Evolutionary conservation across 1,140 invertebrate genomes (phyloP).

Genomic region (Bombus waltoni): DNA sequence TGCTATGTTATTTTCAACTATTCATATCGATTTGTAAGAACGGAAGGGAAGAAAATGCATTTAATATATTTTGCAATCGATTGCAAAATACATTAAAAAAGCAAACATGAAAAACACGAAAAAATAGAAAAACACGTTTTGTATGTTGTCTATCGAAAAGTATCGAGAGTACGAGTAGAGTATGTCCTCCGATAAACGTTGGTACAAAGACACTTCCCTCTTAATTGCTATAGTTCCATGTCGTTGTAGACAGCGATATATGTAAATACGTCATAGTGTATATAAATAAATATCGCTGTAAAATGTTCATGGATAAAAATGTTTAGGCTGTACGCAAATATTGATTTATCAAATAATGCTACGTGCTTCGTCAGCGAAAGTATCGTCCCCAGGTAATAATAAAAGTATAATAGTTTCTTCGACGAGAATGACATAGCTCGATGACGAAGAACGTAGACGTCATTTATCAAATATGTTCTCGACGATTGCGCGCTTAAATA

Average conservation of each 20-base stretch:
- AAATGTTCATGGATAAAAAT: constrained; percentile 42
- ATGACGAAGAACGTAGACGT: background rate
- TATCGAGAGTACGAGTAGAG: constrained; percentile 15
- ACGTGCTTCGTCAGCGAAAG: constrained; percentile 44
- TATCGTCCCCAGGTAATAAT: constrained; percentile 34
- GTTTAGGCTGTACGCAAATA: constrained; percentile 1
- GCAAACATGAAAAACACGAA: background rate
- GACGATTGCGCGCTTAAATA: constrained; percentile 31
- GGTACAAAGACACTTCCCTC: constrained; percentile 59
- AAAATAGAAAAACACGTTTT: constrained; percentile 22
- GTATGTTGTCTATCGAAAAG: constrained; percentile 47
- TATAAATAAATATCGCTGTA: constrained; percentile 46
- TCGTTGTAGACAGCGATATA: background rate
- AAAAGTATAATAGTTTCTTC: constrained; percentile 11
- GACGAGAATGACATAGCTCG: background rate
- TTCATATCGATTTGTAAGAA: constrained; percentile 32
- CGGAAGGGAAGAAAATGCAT: background rate
- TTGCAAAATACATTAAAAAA: background rate
- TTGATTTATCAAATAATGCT: constrained; percentile 37
- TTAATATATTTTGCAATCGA: background rate
- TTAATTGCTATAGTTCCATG: constrained; percentile 51
- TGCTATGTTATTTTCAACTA: constrained; percentile 50
- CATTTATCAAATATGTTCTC: constrained; percentile 10
- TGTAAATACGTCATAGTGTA: constrained; percentile 55
- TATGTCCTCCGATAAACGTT: constrained; percentile 29